A percentile compares a stretch with the other conserved stretches of the same genome.
Conservation (phyloP, 2,113 vertebrate genomes). For the Nipponia nippon region DNA sequence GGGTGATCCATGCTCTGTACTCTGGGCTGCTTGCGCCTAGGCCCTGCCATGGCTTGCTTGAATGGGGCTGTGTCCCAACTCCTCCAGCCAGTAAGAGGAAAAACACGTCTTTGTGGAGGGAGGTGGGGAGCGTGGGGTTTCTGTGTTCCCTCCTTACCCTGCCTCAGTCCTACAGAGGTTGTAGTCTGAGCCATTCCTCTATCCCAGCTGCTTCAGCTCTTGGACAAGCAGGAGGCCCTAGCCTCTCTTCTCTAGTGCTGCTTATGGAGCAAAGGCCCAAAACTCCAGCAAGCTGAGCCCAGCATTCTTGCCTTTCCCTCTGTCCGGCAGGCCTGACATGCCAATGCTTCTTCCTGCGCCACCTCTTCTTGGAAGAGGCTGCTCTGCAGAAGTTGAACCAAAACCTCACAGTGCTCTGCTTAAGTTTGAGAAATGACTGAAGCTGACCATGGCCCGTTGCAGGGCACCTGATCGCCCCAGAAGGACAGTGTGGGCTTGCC, state of each 20-base stretch:
- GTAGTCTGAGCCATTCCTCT: conserved; percentile 21
- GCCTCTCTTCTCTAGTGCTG: neutral
- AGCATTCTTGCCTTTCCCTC: neutral
- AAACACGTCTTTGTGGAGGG: neutral
- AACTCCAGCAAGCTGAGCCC: neutral
- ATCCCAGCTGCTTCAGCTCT: neutral
- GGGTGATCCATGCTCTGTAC: neutral
- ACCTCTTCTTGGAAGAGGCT: conserved; percentile 3
- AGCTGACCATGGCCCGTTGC: rapidly evolving
- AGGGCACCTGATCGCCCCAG: neutral
- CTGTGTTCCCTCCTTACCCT: neutral
- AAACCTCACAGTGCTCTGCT: neutral
- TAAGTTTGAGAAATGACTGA: neutral
- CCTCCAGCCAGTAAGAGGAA: neutral
- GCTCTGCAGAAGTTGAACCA: conserved; percentile 20
- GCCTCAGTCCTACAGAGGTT: neutral
- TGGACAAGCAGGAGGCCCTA: neutral
- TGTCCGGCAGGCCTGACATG: neutral
- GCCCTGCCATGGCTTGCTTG: neutral
- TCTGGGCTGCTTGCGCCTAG: neutral
- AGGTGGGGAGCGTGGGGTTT: neutral
- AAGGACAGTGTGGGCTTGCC: neutral
- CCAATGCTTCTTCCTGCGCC: neutral
- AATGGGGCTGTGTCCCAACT: neutral
- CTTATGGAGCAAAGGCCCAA: neutral